Evolutionary conservation across 2,888 invertebrate species (phyloP), one percentile per base, ranked within the genome.

Genomic region (Nymphalis polychloros): DNA sequence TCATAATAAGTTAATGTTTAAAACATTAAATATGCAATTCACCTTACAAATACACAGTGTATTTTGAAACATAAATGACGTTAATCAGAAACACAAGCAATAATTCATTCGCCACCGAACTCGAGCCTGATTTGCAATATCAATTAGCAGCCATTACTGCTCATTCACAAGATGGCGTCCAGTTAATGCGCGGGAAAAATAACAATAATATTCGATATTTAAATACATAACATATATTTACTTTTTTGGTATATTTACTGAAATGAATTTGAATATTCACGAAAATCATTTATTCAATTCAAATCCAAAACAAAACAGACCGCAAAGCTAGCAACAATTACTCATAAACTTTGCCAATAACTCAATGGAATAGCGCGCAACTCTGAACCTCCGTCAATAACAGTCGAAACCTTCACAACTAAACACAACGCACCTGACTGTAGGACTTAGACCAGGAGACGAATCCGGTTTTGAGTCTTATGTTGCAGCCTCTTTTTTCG

Each of bases 301-400:
- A 59, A 71, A 64, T 31, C 62, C 63, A 53, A 67, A 69, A 70
- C 66, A 70, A 67, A 69, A 69, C 72, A 67, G 61, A 72, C 73
- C 72, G 61, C 67, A 64, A 20, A 46, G 31, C 60, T 53, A 59
- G 71, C 72, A 71, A 71, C 70, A 70, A 70, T 75, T 74, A 72
- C 72, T 70, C 69, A 72, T 71, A 75, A 81, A 83, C 77, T 83
- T 82, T 72, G 61, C 72, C 80, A 77, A 83, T 83, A 83, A 82
- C 76, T 84, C 83, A 80, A 70, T 69, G 74, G 75, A 70, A 62
- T 72, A 63, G 41, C 63, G 41, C 20, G 57, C 53, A 55, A 50
- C 27, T 31, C 72, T 65, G 63, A 61, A 69, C 69, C 67, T 64
- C 61, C 75, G 78, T 79, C 80, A 79, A 78, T 79, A 77, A 72